phyloP scores from a whole-genome alignment of 2,888 invertebrate species.

The Craniophora ligustri region DNA sequence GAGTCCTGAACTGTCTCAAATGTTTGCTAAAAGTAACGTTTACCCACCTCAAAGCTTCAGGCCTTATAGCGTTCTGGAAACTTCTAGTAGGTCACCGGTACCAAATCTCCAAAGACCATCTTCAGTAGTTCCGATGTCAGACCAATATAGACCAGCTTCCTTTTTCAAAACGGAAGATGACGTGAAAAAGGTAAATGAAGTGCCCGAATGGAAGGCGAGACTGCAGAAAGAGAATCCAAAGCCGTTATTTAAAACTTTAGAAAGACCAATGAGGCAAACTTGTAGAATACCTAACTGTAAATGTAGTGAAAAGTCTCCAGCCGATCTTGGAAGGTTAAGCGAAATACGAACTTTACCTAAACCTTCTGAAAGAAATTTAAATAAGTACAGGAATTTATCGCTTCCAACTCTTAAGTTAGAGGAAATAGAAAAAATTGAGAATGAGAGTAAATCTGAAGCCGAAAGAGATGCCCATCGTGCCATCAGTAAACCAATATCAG shows the following conservation, averaged over 20 bases:
- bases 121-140: conserved; percentile 82
- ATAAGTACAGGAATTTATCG: conserved; percentile 78
- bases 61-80: conserved; percentile 84
- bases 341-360: conserved; percentile 77
- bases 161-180: conserved; percentile 75
- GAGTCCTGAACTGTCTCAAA: conserved; percentile 70
- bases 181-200: conserved; percentile 68
- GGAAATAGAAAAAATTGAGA: conserved; percentile 70
- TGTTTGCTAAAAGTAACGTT: conserved; percentile 67
- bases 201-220: conserved; percentile 80
- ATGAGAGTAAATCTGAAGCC: conserved; percentile 67
- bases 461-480: conserved; percentile 71
- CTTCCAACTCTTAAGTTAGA: conserved; percentile 83
- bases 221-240: conserved; percentile 78
- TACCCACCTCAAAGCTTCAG: conserved; percentile 74
- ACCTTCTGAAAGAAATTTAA: conserved; percentile 73
- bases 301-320: conserved; percentile 70
- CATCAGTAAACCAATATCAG: conserved; percentile 81
- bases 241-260: conserved; percentile 69
- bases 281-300: conserved; percentile 85
- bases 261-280: conserved; percentile 74
- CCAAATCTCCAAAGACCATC: conserved; percentile 75
- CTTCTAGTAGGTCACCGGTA: conserved; percentile 70
- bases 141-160: conserved; percentile 82
- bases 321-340: conserved; percentile 70